Conservation (phyloP, 1,140 invertebrate genomes). For the Drosophila kanapiae region DNA sequence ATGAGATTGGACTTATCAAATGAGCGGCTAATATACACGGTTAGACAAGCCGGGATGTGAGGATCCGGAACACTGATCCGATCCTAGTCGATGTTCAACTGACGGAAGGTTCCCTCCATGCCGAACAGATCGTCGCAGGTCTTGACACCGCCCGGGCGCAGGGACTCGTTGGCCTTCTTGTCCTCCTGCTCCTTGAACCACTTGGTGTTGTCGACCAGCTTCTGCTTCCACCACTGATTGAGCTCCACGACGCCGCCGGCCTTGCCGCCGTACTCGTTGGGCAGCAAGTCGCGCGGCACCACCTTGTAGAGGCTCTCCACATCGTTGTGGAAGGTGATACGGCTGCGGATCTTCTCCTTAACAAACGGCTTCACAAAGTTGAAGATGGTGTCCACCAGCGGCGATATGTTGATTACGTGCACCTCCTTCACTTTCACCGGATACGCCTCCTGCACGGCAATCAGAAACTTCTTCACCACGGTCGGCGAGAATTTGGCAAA, state of each 20-base stretch:
- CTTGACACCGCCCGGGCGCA: constrained; percentile 91
- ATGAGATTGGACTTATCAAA: constrained; percentile 50
- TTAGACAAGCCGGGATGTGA: constrained; percentile 44
- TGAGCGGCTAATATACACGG: constrained; percentile 56
- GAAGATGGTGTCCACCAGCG: constrained; percentile 92
- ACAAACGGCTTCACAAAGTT: constrained; percentile 94
- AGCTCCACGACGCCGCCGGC: constrained; percentile 89
- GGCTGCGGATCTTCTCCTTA: constrained; percentile 93
- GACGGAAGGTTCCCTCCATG: constrained; percentile 92
- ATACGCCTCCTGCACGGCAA: constrained; percentile 93
- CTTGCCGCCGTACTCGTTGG: constrained; percentile 92
- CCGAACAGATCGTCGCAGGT: constrained; percentile 93
- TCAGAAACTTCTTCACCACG: constrained; percentile 92
- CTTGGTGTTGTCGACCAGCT: constrained; percentile 89
- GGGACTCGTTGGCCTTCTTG: constrained; percentile 90
- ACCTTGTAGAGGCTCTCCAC: constrained; percentile 91
- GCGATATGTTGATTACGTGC: constrained; percentile 93
- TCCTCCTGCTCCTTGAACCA: constrained; percentile 92
- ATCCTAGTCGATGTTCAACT: constrained; percentile 90
- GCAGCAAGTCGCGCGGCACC: constrained; percentile 91
- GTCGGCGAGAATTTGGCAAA: constrained; percentile 92
- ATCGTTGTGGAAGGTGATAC: constrained; percentile 91
- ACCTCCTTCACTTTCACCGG: constrained; percentile 94
- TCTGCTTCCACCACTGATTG: constrained; percentile 91
- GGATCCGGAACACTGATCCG: constrained; percentile 26